Evolutionary conservation across 2,888 invertebrate species (phyloP), one percentile per base, ranked within the genome.

Genomic region (Drosophila pseudotalamancana): DNA sequence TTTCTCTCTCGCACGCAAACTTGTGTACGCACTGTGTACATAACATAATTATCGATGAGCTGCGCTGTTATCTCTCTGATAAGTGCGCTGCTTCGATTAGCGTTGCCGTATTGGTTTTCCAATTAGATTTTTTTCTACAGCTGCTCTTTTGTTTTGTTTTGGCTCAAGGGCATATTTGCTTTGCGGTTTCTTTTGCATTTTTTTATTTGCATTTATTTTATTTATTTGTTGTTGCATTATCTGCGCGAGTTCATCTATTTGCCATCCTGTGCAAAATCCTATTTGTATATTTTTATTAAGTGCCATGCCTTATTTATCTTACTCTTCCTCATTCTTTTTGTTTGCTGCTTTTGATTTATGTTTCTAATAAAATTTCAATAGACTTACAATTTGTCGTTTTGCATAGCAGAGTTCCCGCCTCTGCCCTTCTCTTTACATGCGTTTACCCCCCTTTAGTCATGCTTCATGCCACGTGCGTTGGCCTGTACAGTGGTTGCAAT

Each of bases 281-380:
- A 45, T 49, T 48, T 54, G 23, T 45, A 14, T 29, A 34, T 63
- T 63, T 63, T 63, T 62, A 55, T 45, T 46, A 64, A 54, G 55
- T 61, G 54, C 21, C 53, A 16, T 68, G 37, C 16, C 60, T 67
- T 54, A 60, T 60, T 60, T 67, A 49, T 49, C 18, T 11, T 45
- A 43, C 54, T 31, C 45, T 9, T 34, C 37, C 34, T 29, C 40
- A n/a, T n/a, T 14, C 18, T 21, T n/a, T 23, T 40, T 25, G 29
- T 37, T 12, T 16, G 25, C 66, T 62, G 61, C 79, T 62, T 83
- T 83, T 86, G 87, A 83, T 83, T 83, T 83, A 83, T 86, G 84
- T 50, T 83, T 83, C 82, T 83, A 83, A 83, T 83, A 83, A 83
- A 83, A 83, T 84, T 83, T 83, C 82, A 86, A 83, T 83, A 83